Conservation (phyloP, 2,113 vertebrate genomes). For the Ahaetulla prasina region DNA sequence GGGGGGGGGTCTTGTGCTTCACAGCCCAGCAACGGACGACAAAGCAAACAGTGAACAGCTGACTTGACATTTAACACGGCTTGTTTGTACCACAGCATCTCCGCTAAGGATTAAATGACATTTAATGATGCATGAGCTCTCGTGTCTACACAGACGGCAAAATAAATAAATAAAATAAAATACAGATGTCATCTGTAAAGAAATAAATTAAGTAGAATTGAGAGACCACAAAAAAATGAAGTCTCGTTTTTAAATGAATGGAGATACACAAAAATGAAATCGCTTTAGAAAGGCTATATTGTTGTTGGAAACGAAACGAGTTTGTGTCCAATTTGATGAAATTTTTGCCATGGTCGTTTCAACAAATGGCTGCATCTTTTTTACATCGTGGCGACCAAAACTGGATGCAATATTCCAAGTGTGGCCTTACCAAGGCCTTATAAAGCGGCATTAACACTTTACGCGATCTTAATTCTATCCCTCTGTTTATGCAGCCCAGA, state of each 20-base stretch:
- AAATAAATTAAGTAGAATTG: not conserved
- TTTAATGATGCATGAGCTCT: not conserved
- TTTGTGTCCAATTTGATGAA: no score
- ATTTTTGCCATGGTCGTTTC: no score
- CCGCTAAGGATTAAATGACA: not conserved
- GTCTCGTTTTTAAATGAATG: no score
- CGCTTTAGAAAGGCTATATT: no score
- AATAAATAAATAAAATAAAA: not conserved
- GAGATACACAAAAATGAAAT: no score
- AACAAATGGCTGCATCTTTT: no score
- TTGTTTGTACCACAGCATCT: not conserved
- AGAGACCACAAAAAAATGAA: not conserved
- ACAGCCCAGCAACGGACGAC: accelerated
- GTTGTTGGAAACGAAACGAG: not conserved
- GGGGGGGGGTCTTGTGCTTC: not conserved
- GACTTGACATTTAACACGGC: not conserved
- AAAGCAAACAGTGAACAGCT: not conserved
- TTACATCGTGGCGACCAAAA: no score
- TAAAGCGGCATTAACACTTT: no score
- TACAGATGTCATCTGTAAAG: not conserved
- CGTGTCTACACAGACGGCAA: not conserved
- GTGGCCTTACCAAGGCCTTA: no score
- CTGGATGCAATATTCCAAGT: no score
- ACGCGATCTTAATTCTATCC: no score
- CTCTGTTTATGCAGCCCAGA: no score